phyloP scores from a whole-genome alignment of 2,797 vertebrate species.

The Scolopax bukidnonensis region DNA sequence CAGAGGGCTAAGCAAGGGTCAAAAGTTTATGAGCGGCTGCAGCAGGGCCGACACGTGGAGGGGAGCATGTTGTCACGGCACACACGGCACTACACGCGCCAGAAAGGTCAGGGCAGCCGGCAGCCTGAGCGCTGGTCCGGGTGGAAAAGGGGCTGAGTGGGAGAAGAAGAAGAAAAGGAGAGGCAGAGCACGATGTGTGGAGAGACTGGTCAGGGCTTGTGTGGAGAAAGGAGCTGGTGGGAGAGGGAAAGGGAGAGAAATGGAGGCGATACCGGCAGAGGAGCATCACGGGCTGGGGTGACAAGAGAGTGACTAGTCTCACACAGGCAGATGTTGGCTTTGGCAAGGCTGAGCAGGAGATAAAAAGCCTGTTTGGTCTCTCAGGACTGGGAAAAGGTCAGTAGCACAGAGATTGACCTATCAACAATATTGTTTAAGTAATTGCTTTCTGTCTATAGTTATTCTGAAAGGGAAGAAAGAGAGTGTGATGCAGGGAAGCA shows the following conservation, averaged over 20 bases:
- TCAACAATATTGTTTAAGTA: background rate
- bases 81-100: background rate
- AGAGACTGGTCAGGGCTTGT: accelerated
- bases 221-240: background rate
- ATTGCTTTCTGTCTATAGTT: background rate
- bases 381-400: background rate
- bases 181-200: accelerated
- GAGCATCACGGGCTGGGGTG: background rate
- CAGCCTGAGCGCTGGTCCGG: background rate
- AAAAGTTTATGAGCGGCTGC: background rate
- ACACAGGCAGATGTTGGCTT: background rate
- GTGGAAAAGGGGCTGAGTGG: background rate
- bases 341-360: background rate
- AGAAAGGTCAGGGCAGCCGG: background rate
- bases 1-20: background rate
- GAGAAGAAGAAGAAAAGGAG: background rate
- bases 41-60: background rate
- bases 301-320: background rate
- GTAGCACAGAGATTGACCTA: background rate
- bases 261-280: background rate
- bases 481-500: background rate
- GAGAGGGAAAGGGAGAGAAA: background rate
- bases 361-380: background rate
- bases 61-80: background rate
- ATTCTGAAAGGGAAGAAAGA: background rate